These are phyloP conservation scores for Manis pentadactyla DNA, from an alignment of 2,797 vertebrate species.

Conservation along the genomic window DNA sequence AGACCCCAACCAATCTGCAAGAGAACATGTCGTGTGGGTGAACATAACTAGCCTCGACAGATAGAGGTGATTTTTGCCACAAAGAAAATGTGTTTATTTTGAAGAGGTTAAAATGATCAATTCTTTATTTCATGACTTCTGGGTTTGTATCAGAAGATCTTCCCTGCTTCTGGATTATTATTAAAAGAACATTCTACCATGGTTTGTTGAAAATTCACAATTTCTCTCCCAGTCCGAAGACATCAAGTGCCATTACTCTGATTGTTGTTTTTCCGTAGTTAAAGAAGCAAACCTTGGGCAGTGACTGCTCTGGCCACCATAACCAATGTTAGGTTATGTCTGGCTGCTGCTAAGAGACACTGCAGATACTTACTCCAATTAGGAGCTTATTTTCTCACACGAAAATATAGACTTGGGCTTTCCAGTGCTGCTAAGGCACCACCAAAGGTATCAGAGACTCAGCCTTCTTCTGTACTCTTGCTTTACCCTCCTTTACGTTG, in stretches of 20 bases:
- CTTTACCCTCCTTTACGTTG: background rate
- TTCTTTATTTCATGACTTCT: slow-evolving; percentile 17
- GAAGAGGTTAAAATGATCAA: background rate
- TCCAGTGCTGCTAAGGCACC: background rate
- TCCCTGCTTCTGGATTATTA: background rate
- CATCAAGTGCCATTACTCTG: background rate
- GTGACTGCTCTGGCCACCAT: background rate
- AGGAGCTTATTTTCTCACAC: background rate
- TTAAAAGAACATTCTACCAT: background rate
- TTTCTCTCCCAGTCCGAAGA: background rate
- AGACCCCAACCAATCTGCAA: background rate
- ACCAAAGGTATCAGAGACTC: background rate
- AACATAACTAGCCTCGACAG: background rate
- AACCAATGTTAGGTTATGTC: background rate
- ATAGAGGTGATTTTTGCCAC: background rate
- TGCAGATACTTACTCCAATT: background rate
- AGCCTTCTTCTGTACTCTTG: background rate
- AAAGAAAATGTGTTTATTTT: background rate
- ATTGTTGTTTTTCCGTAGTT: background rate
- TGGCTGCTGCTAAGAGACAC: background rate
- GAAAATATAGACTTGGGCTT: background rate
- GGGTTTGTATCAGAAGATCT: background rate
- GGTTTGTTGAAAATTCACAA: background rate
- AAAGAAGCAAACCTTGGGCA: background rate
- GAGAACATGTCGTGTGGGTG: background rate